These are phyloP conservation scores for Athene noctua DNA, from an alignment of 2,113 vertebrate genomes.

Conservation along the genomic window DNA sequence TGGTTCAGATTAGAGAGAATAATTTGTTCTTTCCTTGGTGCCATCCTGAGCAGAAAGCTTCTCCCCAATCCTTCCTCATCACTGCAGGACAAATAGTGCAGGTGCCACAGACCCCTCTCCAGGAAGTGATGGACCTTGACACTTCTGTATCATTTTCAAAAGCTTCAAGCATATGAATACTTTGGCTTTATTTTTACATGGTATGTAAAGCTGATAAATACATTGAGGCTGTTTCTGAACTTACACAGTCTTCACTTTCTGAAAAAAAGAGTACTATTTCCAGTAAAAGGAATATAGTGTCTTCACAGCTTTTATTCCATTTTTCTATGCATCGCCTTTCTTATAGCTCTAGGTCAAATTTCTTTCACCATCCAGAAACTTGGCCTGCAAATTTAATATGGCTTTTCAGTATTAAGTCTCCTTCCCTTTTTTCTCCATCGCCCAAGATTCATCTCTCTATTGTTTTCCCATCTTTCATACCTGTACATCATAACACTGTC, in stretches of 20 bases:
- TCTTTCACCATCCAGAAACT: not conserved
- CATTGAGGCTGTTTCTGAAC: not conserved
- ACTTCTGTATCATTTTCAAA: not conserved
- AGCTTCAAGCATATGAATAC: not conserved
- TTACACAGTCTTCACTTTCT: not conserved
- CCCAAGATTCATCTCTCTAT: not conserved
- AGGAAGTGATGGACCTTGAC: not conserved
- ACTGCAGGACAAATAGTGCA: not conserved
- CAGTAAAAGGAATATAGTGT: not conserved
- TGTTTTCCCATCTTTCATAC: not conserved
- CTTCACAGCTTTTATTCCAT: not conserved
- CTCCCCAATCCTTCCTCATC: not conserved
- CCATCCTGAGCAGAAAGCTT: not conserved
- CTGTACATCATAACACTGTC: not conserved
- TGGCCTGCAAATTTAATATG: not conserved
- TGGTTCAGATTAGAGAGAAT: not conserved
- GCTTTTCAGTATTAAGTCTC: not conserved
- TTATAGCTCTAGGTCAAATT: not conserved
- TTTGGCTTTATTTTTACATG: not conserved
- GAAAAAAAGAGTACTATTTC: not conserved
- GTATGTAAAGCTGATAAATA: not conserved
- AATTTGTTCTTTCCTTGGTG: not conserved
- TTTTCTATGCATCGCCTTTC: not conserved
- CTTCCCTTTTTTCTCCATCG: not conserved
- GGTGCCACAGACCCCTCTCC: not conserved